Percentiles rank a stretch among this genome's conserved stretches.
Conservation (phyloP, 92 coral and sea anemone species). For the Siderastrea siderea region DNA sequence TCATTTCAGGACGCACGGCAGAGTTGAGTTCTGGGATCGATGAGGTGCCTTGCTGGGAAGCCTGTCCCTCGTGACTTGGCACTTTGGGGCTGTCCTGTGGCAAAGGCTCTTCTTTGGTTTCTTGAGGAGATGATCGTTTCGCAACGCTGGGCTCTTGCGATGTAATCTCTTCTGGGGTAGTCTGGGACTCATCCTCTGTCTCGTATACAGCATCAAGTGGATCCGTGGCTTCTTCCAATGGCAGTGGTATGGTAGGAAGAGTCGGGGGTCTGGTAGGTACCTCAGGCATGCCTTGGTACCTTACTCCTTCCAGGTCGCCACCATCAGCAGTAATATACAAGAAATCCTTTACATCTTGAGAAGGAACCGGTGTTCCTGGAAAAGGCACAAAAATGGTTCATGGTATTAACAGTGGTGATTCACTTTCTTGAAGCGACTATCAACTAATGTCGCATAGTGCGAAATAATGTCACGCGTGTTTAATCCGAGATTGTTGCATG, state of each 20-base stretch:
- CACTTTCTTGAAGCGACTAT: no score
- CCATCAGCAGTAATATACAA: background rate
- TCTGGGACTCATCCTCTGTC: background rate
- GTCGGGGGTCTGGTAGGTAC: background rate
- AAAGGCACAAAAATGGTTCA: background rate
- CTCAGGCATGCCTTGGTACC: background rate
- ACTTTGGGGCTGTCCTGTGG: background rate
- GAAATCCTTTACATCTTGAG: conserved; percentile 5
- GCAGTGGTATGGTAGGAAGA: background rate
- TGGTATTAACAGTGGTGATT: no score
- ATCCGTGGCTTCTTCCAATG: background rate
- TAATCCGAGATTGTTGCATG: no score
- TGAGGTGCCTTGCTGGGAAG: conserved; percentile 3
- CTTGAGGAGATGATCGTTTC: background rate
- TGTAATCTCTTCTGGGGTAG: background rate
- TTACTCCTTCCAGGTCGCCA: background rate
- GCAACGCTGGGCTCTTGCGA: background rate
- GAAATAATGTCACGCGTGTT: no score
- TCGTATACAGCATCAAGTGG: background rate
- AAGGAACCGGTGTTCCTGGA: conserved; percentile 1
- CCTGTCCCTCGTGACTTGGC: background rate
- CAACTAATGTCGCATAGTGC: no score
- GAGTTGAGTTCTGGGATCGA: background rate
- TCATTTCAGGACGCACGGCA: background rate
- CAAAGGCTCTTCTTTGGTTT: background rate